Evolutionary conservation across 1,140 invertebrate genomes (phyloP).

Genomic region (Temnothorax curvispinosus): DNA sequence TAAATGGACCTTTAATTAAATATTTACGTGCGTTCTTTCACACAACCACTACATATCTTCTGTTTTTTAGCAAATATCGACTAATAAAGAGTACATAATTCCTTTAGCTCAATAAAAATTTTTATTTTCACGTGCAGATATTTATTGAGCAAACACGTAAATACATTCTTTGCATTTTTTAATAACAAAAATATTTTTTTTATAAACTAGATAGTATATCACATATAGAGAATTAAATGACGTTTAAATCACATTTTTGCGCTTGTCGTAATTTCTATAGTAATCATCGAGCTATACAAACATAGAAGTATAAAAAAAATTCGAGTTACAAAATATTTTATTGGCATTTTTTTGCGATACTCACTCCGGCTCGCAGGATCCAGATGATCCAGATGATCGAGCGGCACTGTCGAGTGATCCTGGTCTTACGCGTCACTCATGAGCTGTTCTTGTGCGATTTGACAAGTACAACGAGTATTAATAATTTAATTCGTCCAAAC

Average conservation of each 20-base stretch:
- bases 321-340: neutral
- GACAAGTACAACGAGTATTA: neutral
- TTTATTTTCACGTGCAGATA: constrained; percentile 61
- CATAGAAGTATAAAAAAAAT: neutral
- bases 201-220: constrained; percentile 34
- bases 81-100: constrained; percentile 57
- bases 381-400: constrained; percentile 36
- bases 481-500: constrained; percentile 9
- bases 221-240: constrained; percentile 31
- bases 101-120: constrained; percentile 51
- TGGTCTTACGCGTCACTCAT: constrained; percentile 10
- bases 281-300: neutral
- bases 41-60: constrained; percentile 40
- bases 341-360: constrained; percentile 32
- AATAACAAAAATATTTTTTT: constrained; percentile 47
- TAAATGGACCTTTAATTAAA: constrained; percentile 59
- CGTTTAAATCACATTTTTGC: constrained; percentile 30
- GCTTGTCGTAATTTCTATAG: constrained; percentile 32
- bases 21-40: constrained; percentile 53
- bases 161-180: constrained; percentile 57
- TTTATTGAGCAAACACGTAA: constrained; percentile 58
- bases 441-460: constrained; percentile 22
- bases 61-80: constrained; percentile 55
- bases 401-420: constrained; percentile 6
- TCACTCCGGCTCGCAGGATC: constrained; percentile 62